These are phyloP conservation scores for Fringilla coelebs DNA, from an alignment of 2,797 vertebrate genomes.

Conservation along the genomic window DNA sequence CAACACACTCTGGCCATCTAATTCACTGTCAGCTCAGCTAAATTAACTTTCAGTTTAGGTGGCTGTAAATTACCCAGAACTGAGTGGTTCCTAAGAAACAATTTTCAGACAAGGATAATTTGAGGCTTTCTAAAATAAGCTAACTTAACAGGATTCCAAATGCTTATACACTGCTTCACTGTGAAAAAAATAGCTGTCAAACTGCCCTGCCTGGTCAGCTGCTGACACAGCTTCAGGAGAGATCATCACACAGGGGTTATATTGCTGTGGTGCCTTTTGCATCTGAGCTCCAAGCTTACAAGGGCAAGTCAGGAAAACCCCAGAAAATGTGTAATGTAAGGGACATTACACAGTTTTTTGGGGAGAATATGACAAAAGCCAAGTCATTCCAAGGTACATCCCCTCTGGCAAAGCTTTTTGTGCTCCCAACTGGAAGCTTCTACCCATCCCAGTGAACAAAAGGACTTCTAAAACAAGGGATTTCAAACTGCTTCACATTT, in stretches of 20 bases:
- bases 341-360: background rate
- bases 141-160: slow-evolving; percentile 25
- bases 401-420: background rate
- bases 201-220: slow-evolving; percentile 12
- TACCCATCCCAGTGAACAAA: background rate
- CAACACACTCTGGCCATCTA: background rate
- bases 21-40: background rate
- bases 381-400: background rate
- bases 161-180: background rate
- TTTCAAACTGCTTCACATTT: background rate
- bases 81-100: background rate
- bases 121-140: slow-evolving; percentile 39
- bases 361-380: background rate
- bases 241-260: background rate
- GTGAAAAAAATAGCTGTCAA: slow-evolving; percentile 13
- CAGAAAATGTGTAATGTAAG: background rate
- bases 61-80: background rate
- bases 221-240: background rate
- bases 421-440: background rate
- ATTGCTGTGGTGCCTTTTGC: background rate
- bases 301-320: background rate
- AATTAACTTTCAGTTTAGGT: background rate
- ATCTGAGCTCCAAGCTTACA: background rate
- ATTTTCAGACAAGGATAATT: slow-evolving; percentile 2
- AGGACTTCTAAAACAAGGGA: background rate